Evolutionary conservation across 2,888 invertebrate species (phyloP).

Genomic region (Anticlea derivata): DNA sequence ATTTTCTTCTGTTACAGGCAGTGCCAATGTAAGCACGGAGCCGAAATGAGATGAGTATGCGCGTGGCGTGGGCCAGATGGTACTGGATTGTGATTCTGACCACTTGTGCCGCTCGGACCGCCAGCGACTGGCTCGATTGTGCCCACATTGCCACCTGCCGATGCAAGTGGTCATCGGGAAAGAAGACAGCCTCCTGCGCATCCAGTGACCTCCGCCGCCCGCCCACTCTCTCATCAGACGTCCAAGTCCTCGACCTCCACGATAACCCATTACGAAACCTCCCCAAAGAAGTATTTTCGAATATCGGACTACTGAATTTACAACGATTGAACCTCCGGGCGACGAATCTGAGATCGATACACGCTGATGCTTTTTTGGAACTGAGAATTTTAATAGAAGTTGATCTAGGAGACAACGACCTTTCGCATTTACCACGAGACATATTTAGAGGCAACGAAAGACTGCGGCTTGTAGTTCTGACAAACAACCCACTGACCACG

Average conservation of each 20-base stretch:
- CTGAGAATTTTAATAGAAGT: slow-evolving; percentile 94
- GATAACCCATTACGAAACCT: slow-evolving; percentile 91
- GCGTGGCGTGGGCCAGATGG: slow-evolving; percentile 82
- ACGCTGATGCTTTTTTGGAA: slow-evolving; percentile 93
- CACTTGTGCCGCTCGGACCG: slow-evolving; percentile 77
- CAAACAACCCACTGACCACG: slow-evolving; percentile 91
- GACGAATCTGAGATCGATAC: slow-evolving; percentile 89
- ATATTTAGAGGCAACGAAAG: slow-evolving; percentile 94
- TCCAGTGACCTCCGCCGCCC: slow-evolving; percentile 91
- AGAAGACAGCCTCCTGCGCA: slow-evolving; percentile 94
- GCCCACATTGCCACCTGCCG: slow-evolving; percentile 92
- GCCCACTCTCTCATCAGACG: slow-evolving; percentile 84
- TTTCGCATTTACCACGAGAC: slow-evolving; percentile 88
- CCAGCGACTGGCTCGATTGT: slow-evolving; percentile 93
- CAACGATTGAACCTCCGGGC: slow-evolving; percentile 92
- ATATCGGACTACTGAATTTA: slow-evolving; percentile 91
- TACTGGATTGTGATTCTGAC: slow-evolving; percentile 81
- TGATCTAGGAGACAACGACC: slow-evolving; percentile 92
- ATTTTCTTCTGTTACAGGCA: slow-evolving; percentile 73
- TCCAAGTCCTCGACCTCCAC: slow-evolving; percentile 90
- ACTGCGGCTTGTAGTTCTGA: slow-evolving; percentile 89
- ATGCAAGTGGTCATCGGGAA: slow-evolving; percentile 96
- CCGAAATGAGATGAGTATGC: slow-evolving; percentile 84
- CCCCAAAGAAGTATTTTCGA: slow-evolving; percentile 90
- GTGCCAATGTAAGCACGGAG: slow-evolving; percentile 77